These are phyloP conservation scores for Watsonalla cultraria DNA, from an alignment of 2,888 invertebrate species.

Conservation along the genomic window DNA sequence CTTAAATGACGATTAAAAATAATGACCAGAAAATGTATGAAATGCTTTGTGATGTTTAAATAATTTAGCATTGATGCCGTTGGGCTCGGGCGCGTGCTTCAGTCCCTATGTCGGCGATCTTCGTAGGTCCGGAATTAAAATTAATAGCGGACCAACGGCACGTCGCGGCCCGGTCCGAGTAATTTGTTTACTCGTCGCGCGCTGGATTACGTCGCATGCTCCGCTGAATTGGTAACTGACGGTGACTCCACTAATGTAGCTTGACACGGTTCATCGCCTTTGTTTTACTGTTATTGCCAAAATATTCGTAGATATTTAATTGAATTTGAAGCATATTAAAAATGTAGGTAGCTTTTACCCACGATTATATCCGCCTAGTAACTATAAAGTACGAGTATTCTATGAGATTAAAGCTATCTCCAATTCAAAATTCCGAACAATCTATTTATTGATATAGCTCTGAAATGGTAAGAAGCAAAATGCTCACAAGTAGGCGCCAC, in stretches of 20 bases:
- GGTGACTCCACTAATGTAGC: constrained; percentile 46
- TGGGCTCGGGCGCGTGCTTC: constrained; percentile 56
- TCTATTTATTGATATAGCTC: too few relatives aligned
- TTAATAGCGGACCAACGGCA: constrained; percentile 68
- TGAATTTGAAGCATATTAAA: too few relatives aligned
- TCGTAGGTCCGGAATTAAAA: constrained; percentile 71
- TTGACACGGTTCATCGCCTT: background rate
- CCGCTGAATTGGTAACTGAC: constrained; percentile 69
- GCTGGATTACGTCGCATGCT: constrained; percentile 72
- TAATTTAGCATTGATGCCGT: constrained; percentile 29
- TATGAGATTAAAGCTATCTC: too few relatives aligned
- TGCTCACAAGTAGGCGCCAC: too few relatives aligned
- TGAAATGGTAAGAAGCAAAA: too few relatives aligned
- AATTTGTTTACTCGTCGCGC: constrained; percentile 76
- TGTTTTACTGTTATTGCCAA: background rate
- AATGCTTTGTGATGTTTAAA: constrained; percentile 14
- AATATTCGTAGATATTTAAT: too few relatives aligned
- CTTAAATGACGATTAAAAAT: background rate
- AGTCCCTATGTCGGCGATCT: constrained; percentile 66
- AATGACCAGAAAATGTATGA: background rate
- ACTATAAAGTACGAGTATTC: too few relatives aligned
- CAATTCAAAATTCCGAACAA: too few relatives aligned
- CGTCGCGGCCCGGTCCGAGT: constrained; percentile 53
- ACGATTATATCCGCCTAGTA: too few relatives aligned
- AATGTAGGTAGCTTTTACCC: too few relatives aligned